phyloP scores from a whole-genome alignment of 2,113 vertebrate genomes.

The Pristiophorus japonicus region DNA sequence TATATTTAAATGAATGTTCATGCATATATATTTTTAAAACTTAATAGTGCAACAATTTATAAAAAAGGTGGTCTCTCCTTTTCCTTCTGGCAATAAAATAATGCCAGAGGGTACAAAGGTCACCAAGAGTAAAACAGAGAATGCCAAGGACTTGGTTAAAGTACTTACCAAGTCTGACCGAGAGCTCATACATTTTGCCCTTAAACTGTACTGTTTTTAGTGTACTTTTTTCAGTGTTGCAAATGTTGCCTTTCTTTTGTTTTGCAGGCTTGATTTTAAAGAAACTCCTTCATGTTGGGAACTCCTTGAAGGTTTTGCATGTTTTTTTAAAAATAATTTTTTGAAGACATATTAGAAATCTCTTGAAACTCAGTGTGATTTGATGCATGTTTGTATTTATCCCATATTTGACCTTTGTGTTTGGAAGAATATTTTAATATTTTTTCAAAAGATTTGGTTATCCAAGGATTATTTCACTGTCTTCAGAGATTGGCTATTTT shows the following conservation, averaged over 20 bases:
- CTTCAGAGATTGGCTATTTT: background rate
- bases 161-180: constrained; percentile 63
- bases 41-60: background rate
- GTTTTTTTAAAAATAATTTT: background rate
- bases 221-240: constrained; percentile 5
- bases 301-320: constrained; percentile 86
- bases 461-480: background rate
- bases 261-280: constrained; percentile 88
- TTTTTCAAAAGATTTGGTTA: background rate
- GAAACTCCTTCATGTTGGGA: constrained; percentile 95
- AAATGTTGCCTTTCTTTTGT: constrained; percentile 41
- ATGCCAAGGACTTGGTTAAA: constrained; percentile 72
- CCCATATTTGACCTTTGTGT: background rate
- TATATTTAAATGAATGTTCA: background rate
- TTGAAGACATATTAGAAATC: background rate
- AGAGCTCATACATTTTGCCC: constrained; percentile 60
- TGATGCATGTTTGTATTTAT: background rate
- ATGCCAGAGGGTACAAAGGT: constrained; percentile 56
- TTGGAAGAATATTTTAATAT: background rate
- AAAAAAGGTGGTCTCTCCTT: constrained; percentile 55
- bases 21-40: too few relatives aligned
- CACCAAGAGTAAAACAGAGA: constrained; percentile 69
- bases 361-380: background rate
- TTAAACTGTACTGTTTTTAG: background rate
- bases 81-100: constrained; percentile 53